A percentile compares a stretch with the other conserved stretches of the same genome.
phyloP scores from a whole-genome alignment of 2,113 vertebrate genomes.

The Callopanchax toddi region DNA sequence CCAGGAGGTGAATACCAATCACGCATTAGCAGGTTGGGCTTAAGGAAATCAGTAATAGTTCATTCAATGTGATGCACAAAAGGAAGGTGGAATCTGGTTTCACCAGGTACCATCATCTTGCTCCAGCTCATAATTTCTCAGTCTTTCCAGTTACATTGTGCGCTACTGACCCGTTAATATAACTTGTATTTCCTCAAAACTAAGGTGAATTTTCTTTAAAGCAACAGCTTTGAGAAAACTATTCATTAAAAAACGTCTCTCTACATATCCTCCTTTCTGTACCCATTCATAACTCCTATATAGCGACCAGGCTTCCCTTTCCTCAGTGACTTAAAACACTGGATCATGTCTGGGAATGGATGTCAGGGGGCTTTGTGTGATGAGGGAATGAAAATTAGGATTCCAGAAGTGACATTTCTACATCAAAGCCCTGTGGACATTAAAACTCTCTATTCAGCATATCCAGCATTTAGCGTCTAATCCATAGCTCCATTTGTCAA shows the following conservation, averaged over 20 bases:
- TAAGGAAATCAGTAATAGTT: conserved; percentile 64
- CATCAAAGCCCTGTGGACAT: conserved; percentile 67
- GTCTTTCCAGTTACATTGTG: conserved; percentile 25
- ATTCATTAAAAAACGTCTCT: neutral
- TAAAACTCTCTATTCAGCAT: conserved; percentile 63
- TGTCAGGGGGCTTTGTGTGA: conserved; percentile 4
- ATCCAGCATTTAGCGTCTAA: conserved; percentile 67
- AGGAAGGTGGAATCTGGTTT: conserved; percentile 40
- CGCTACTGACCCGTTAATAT: conserved; percentile 29
- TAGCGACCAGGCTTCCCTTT: conserved; percentile 22
- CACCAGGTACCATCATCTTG: conserved; percentile 23
- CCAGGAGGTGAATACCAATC: conserved; percentile 69
- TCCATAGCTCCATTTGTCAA: conserved; percentile 65
- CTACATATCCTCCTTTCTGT: neutral
- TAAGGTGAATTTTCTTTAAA: conserved; percentile 10
- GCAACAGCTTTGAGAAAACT: conserved; percentile 2
- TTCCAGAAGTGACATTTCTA: conserved; percentile 66
- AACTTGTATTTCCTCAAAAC: conserved; percentile 24
- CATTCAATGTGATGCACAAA: conserved; percentile 46
- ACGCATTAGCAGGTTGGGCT: conserved; percentile 61
- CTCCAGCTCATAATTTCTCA: neutral
- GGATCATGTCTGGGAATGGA: conserved; percentile 24
- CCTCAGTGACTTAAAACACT: conserved; percentile 6
- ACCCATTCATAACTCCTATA: conserved; percentile 23
- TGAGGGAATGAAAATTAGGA: conserved; percentile 43